These are phyloP conservation scores for Myzus persicae DNA, from an alignment of 1,140 invertebrate species.

Conservation along the genomic window DNA sequence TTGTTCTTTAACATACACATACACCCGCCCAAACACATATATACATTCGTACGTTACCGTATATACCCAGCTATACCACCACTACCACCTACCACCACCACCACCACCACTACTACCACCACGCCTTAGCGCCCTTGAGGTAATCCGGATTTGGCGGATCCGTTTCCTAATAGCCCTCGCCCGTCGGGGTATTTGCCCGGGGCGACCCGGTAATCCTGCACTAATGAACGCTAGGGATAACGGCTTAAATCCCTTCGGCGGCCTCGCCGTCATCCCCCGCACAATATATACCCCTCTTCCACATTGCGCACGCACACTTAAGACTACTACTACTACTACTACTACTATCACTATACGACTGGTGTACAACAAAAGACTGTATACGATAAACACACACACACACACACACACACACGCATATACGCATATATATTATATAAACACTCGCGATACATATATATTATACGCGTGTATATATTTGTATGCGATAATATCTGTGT, in stretches of 20 bases:
- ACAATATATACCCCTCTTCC: not conserved
- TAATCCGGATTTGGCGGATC: constrained; percentile 57
- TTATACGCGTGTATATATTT: not conserved
- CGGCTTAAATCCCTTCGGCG: constrained; percentile 55
- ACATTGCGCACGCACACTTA: not conserved
- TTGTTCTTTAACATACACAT: no score
- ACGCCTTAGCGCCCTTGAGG: constrained; percentile 34
- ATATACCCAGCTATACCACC: not conserved
- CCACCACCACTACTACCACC: not conserved
- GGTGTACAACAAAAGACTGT: constrained; percentile 24
- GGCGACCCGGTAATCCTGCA: constrained; percentile 55
- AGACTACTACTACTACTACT: not conserved
- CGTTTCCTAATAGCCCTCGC: constrained; percentile 55
- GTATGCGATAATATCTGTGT: not conserved
- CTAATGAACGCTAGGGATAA: constrained; percentile 58
- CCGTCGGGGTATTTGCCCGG: constrained; percentile 46
- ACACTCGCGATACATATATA: not conserved
- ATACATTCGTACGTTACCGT: not conserved
- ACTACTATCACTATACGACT: not conserved
- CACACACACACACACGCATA: not conserved
- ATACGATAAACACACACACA: not conserved
- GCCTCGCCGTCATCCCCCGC: not conserved
- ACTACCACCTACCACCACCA: not conserved
- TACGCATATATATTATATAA: not conserved
- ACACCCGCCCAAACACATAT: not conserved